Evolutionary conservation across 2,797 vertebrate genomes (phyloP).

Genomic region (Nasua narica): DNA sequence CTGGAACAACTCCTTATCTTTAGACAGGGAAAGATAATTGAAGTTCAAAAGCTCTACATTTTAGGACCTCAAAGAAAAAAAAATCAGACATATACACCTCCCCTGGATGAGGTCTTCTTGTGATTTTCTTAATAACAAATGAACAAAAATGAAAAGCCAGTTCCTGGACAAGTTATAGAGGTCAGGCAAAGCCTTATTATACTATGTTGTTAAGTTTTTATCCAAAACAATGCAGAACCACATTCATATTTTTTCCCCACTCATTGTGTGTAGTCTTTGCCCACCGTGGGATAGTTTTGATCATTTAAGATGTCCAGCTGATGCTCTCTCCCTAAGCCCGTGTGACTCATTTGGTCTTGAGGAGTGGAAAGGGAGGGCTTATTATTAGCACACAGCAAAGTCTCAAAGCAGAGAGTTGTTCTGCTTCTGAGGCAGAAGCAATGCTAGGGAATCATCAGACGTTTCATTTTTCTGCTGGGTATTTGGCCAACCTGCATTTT

Average conservation of each 20-base stretch:
- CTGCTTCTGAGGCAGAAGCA: background rate
- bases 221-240: background rate
- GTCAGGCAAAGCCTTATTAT: background rate
- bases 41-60: background rate
- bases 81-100: background rate
- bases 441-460: background rate
- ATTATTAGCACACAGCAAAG: background rate
- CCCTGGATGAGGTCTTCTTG: background rate
- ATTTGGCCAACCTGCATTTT: background rate
- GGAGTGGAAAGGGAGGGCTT: background rate
- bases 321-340: background rate
- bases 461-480: background rate
- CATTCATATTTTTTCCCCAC: background rate
- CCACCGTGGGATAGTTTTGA: background rate
- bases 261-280: background rate
- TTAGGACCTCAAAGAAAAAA: background rate
- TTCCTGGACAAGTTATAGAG: background rate
- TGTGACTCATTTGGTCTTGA: background rate
- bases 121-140: background rate
- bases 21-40: background rate
- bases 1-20: background rate
- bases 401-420: background rate
- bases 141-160: background rate
- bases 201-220: background rate
- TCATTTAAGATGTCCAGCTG: background rate